These are phyloP conservation scores for Agelastica alni DNA, from an alignment of 2,888 invertebrate genomes.

Conservation along the genomic window DNA sequence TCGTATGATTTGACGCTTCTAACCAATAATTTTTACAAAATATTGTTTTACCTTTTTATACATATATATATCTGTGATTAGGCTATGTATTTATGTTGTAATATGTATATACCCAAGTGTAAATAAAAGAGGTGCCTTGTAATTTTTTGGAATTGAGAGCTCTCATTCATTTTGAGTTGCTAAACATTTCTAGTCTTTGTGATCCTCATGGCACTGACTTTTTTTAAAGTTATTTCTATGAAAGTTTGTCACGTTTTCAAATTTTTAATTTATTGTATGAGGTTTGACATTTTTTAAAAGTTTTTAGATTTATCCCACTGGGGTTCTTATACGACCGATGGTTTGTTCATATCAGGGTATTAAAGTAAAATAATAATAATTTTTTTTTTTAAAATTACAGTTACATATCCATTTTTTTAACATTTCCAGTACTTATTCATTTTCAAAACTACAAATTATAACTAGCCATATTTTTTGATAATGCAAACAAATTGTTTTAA, in stretches of 20 bases:
- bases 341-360: too few relatives aligned
- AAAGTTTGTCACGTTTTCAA: slow-evolving; percentile 25
- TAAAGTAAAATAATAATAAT: too few relatives aligned
- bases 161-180: slow-evolving; percentile 37
- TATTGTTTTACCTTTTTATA: too few relatives aligned
- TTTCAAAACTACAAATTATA: too few relatives aligned
- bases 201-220: slow-evolving; percentile 42
- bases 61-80: slow-evolving; percentile 44
- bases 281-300: slow-evolving; percentile 8
- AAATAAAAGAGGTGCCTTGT: slow-evolving; percentile 43
- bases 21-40: too few relatives aligned
- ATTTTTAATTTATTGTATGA: slow-evolving; percentile 25
- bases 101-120: slow-evolving; percentile 35
- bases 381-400: too few relatives aligned
- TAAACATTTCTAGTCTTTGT: slow-evolving; percentile 45
- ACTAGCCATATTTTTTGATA: too few relatives aligned
- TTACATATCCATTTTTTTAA: too few relatives aligned
- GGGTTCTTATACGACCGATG: too few relatives aligned
- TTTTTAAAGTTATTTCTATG: slow-evolving; percentile 33
- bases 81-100: slow-evolving; percentile 39
- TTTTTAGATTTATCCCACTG: not conserved
- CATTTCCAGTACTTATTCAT: too few relatives aligned
- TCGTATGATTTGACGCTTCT: too few relatives aligned
- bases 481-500: too few relatives aligned
- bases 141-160: slow-evolving; percentile 41